phyloP scores from a whole-genome alignment of 1,140 invertebrate species.

The Glomeris maerens region DNA sequence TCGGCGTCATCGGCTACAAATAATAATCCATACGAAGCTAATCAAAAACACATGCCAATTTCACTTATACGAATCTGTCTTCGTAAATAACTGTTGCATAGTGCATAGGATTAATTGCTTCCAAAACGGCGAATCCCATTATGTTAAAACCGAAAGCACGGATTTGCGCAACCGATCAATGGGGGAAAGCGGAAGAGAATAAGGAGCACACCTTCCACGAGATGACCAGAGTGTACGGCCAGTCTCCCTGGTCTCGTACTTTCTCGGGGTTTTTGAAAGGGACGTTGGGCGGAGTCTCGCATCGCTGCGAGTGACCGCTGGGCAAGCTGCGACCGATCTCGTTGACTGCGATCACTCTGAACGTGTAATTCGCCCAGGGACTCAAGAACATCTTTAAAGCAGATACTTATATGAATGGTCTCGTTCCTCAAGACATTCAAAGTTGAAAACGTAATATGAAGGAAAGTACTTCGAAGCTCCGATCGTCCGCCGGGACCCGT shows the following conservation, averaged over 20 bases:
- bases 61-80: too few species aligned
- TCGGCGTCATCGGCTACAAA: constrained; percentile 72
- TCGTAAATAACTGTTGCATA: too few species aligned
- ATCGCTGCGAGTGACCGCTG: constrained; percentile 58
- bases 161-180: too few species aligned
- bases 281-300: constrained; percentile 71
- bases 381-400: constrained; percentile 63
- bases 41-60: too few species aligned
- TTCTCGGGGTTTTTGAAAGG: constrained; percentile 91
- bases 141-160: too few species aligned
- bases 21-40: not conserved
- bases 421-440: too few species aligned
- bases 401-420: too few species aligned
- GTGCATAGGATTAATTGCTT: too few species aligned
- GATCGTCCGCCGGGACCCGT: constrained; percentile 59
- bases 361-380: constrained; percentile 94
- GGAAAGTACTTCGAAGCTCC: constrained; percentile 10
- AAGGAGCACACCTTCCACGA: constrained; percentile 60
- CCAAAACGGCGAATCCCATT: too few species aligned
- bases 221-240: constrained; percentile 81
- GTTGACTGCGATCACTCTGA: constrained; percentile 82
- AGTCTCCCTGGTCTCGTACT: constrained; percentile 74
- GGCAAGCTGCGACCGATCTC: constrained; percentile 80
- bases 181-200: too few species aligned
- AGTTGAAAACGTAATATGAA: too few species aligned